These are phyloP conservation scores for Cydia amplana DNA, from an alignment of 1,140 invertebrate species.

Conservation along the genomic window DNA sequence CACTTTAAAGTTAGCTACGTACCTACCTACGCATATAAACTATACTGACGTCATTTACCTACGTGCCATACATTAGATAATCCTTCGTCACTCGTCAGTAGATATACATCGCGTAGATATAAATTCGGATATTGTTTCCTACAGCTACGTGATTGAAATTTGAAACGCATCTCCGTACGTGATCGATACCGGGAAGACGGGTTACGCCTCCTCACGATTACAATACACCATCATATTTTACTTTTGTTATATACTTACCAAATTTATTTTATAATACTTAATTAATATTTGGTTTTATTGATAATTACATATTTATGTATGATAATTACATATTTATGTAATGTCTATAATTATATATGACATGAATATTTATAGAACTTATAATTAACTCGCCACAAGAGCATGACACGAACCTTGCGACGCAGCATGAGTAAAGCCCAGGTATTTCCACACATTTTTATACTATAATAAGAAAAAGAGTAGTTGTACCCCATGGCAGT, in stretches of 20 bases:
- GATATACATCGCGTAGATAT: constrained; percentile 1
- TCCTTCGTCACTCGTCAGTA: constrained; percentile 13
- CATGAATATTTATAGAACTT: not conserved
- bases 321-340: not conserved
- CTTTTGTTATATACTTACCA: not conserved
- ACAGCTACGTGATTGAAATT: not conserved
- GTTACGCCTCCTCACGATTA: not conserved
- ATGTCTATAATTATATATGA: not conserved
- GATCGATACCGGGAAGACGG: constrained; percentile 24
- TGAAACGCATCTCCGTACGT: constrained; percentile 14
- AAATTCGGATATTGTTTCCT: constrained; percentile 30
- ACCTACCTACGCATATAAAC: no score
- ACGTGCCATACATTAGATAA: not conserved
- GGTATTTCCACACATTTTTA: not conserved
- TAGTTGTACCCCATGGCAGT: not conserved
- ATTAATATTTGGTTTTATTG: not conserved
- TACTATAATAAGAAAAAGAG: not conserved
- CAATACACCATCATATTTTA: not conserved
- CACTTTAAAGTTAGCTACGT: no score
- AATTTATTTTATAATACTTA: not conserved
- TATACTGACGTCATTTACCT: not conserved
- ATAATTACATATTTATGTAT: not conserved
- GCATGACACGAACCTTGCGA: not conserved
- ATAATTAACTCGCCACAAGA: not conserved
- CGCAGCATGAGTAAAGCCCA: not conserved